These are phyloP conservation scores for Teleogryllus oceanicus DNA, from an alignment of 2,888 invertebrate species.

Conservation along the genomic window DNA sequence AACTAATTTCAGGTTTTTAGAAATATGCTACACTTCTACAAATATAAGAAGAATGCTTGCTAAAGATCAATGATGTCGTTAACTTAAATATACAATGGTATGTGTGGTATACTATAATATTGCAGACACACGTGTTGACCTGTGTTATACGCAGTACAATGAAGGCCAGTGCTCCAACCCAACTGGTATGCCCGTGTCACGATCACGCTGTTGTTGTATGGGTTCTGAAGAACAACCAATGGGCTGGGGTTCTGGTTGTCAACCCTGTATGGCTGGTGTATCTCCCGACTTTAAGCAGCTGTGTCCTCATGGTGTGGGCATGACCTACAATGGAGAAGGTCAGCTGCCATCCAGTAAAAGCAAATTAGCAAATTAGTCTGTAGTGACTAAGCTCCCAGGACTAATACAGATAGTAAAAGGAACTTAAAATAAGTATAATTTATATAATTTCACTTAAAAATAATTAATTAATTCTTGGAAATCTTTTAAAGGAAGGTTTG, in stretches of 20 bases:
- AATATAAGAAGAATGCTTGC: neutral
- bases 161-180: constrained; percentile 76
- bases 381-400: too few relatives aligned
- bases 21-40: neutral
- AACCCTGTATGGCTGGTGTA: constrained; percentile 69
- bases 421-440: too few relatives aligned
- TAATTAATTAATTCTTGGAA: too few relatives aligned
- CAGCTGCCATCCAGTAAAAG: constrained; percentile 31
- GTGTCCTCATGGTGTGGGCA: constrained; percentile 74
- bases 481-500: too few relatives aligned
- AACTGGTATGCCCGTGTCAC: constrained; percentile 71
- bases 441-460: too few relatives aligned
- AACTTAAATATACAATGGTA: neutral
- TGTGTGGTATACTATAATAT: constrained; percentile 29
- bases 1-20: too few relatives aligned
- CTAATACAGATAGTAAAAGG: too few relatives aligned
- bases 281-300: constrained; percentile 65
- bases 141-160: constrained; percentile 75
- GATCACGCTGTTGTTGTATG: constrained; percentile 78
- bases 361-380: too few relatives aligned
- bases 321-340: constrained; percentile 76
- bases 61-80: neutral
- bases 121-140: constrained; percentile 73
- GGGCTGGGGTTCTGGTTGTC: constrained; percentile 80
- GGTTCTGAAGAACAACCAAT: constrained; percentile 62